phyloP scores from a whole-genome alignment of 1,140 invertebrate species.

The Aphis craccivora region DNA sequence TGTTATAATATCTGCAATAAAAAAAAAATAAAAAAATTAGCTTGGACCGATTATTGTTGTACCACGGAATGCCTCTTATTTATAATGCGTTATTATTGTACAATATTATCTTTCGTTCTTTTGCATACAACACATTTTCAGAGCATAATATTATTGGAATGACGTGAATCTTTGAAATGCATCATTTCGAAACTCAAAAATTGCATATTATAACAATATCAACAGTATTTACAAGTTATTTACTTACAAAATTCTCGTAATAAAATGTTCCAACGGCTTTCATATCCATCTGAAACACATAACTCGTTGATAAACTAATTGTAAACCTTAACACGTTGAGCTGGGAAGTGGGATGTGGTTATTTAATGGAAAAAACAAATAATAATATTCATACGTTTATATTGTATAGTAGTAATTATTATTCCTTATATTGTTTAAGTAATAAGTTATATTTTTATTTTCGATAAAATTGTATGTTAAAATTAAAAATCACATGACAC shows the following conservation, averaged over 20 bases:
- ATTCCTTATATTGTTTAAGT: neutral
- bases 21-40: neutral
- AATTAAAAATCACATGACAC: neutral
- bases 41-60: neutral
- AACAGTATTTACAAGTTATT: slow-evolving; percentile 41
- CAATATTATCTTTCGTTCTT: neutral
- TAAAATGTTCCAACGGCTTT: slow-evolving; percentile 92
- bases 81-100: neutral
- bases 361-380: neutral
- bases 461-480: neutral
- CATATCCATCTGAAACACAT: slow-evolving; percentile 84
- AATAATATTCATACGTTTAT: neutral
- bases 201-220: neutral
- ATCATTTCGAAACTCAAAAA: neutral
- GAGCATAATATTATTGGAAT: neutral
- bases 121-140: neutral
- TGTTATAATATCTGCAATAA: neutral
- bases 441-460: neutral
- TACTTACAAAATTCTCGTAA: slow-evolving; percentile 93
- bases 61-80: neutral
- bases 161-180: neutral
- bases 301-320: slow-evolving; percentile 45
- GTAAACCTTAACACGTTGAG: slow-evolving; percentile 11
- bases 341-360: neutral
- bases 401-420: neutral